A percentile compares a stretch with the other conserved stretches of the same genome.
Evolutionary conservation across 2,797 vertebrate species (phyloP).

Genomic region (Coreius guichenoti): DNA sequence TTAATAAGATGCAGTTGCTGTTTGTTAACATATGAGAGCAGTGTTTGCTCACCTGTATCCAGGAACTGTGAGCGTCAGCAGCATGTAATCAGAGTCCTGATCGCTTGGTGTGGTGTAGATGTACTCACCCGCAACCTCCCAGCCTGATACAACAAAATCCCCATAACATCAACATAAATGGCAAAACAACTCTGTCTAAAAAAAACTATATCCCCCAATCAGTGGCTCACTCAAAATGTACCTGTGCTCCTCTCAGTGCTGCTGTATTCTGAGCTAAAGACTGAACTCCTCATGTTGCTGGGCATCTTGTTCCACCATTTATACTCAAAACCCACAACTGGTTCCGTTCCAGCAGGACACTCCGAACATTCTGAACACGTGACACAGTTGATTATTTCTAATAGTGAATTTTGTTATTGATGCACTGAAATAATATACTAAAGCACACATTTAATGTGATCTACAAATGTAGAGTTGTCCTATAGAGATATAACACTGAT

Average conservation of each 20-base stretch:
- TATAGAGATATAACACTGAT: neutral
- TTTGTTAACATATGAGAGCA: neutral
- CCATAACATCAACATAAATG: neutral
- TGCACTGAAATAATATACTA: neutral
- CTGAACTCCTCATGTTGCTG: constrained; percentile 87
- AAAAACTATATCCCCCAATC: neutral
- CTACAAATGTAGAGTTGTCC: neutral
- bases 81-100: constrained; percentile 89
- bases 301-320: constrained; percentile 98
- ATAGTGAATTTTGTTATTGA: neutral
- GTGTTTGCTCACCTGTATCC: constrained; percentile 86
- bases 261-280: constrained; percentile 82
- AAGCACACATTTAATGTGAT: neutral
- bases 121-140: constrained; percentile 94
- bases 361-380: constrained; percentile 79
- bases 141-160: constrained; percentile 79
- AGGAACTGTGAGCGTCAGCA: constrained; percentile 85
- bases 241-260: constrained; percentile 83
- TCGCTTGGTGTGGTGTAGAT: constrained; percentile 89
- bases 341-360: constrained; percentile 90
- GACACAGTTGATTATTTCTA: neutral
- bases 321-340: constrained; percentile 88
- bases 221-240: constrained; percentile 63
- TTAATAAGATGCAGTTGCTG: neutral
- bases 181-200: neutral